These are phyloP conservation scores for Cisticola juncidis DNA, from an alignment of 2,113 vertebrate genomes.

Conservation along the genomic window DNA sequence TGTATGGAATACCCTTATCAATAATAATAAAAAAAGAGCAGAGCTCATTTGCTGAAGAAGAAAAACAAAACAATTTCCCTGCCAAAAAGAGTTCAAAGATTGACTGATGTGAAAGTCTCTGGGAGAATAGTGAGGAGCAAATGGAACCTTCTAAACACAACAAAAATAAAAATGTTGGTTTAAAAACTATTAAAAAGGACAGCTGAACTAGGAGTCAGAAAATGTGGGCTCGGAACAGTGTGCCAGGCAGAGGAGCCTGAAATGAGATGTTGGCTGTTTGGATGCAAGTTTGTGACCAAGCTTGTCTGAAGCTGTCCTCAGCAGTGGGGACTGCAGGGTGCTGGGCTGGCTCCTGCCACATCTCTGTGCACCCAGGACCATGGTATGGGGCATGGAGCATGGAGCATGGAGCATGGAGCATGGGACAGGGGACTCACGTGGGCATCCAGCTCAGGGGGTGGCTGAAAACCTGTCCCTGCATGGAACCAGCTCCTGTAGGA, in stretches of 20 bases:
- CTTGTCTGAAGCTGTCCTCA: neutral
- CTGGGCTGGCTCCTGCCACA: neutral
- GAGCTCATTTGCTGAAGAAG: neutral
- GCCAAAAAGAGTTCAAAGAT: neutral
- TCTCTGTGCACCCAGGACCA: accelerated
- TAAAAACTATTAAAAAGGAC: neutral
- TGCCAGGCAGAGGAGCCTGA: neutral
- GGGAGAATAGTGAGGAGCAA: neutral
- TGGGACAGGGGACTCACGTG: accelerated
- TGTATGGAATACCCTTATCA: neutral
- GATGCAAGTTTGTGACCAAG: neutral
- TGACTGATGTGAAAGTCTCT: neutral
- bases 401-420: too few species aligned
- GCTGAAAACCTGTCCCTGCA: accelerated
- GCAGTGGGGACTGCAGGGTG: neutral
- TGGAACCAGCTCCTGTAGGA: neutral
- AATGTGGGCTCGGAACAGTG: neutral
- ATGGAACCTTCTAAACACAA: neutral
- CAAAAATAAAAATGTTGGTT: neutral
- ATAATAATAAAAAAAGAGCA: neutral
- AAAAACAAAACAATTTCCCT: neutral
- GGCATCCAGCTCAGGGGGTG: neutral
- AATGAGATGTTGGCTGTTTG: neutral
- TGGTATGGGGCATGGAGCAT: accelerated
- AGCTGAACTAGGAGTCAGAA: neutral